Evolutionary conservation across 1,140 invertebrate species (phyloP), one percentile per base, ranked within the genome.

Genomic region (Helicoverpa zea): DNA sequence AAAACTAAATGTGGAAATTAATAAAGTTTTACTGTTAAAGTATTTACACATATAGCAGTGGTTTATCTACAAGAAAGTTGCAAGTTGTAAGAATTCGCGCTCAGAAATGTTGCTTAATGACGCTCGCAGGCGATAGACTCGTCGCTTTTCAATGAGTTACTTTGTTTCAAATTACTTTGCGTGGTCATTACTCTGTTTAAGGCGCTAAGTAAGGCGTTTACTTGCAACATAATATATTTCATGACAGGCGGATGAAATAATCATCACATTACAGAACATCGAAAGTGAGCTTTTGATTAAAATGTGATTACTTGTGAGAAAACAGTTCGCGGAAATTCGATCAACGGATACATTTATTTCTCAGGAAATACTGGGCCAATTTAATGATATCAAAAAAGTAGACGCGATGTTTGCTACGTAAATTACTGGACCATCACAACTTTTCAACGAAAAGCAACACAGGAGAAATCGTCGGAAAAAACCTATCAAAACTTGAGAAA

Each of bases 401-500:
- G 51, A 54, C 14, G 56, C 56, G 84, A 86, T 86, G 84, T 89
- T 88, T 88, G 84, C 83, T 85, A 68, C 83, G 84, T 82, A 88
- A 89, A 89, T 90, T 91, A 89, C 82, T 83, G 83, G 86, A 87
- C 83, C 85, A 84, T 87, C 87, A 87, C 81, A 89, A 91, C 77
- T 89, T 83, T 66, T 81, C 77, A 83, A 82, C 84, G 81, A 86
- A 87, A 84, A 84, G 87, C 88, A 88, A 89, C 90, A 89, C 83
- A 88, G 84, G 80, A 89, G 86, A 89, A 92, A 91, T 93, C 89
- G 91, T 84, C 89, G 91, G 90, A 91, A 91, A 35, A 90, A 94
- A 94, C 92, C 92, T 92, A 94, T 94, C 92, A 93, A 94, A 94
- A 94, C 89, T 93, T 92, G 89, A 91, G 91, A 92, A 93, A 94